Evolutionary conservation across 2,797 vertebrate genomes (phyloP).

Genomic region (Fringilla coelebs): DNA sequence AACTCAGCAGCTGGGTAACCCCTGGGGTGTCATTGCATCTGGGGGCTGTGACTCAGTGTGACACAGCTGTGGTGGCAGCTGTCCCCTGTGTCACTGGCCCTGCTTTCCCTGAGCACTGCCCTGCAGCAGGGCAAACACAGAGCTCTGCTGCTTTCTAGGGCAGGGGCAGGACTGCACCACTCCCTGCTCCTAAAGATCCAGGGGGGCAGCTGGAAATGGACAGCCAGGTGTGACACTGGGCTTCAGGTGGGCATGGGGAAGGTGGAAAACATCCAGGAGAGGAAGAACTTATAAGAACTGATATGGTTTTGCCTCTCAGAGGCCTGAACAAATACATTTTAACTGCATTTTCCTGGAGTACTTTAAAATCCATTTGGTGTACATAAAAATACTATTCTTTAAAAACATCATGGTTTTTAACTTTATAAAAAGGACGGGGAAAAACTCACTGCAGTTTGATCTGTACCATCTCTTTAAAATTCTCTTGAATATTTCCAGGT

Average conservation of each 20-base stretch:
- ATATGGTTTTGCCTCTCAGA: fast-evolving
- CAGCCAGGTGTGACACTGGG: not conserved
- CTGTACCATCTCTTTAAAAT: not conserved
- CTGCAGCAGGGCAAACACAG: fast-evolving
- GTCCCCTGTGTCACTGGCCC: not conserved
- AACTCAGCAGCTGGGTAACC: not conserved
- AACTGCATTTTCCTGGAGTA: not conserved
- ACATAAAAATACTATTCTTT: not conserved
- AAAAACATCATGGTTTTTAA: fast-evolving
- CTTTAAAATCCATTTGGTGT: not conserved
- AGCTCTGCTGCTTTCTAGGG: not conserved
- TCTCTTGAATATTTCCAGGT: not conserved
- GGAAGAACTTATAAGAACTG: not conserved
- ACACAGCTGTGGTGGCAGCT: not conserved
- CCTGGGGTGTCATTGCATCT: not conserved
- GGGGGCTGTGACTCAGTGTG: not conserved
- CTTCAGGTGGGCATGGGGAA: not conserved
- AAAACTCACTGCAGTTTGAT: not conserved
- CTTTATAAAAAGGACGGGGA: not conserved
- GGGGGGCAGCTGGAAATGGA: not conserved
- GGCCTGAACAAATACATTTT: not conserved
- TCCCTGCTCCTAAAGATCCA: not conserved
- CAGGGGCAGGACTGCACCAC: not conserved
- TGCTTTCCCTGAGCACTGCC: not conserved
- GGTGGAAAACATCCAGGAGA: not conserved